Conservation (phyloP, 2,888 invertebrate species). For the Drosophila limbata region DNA sequence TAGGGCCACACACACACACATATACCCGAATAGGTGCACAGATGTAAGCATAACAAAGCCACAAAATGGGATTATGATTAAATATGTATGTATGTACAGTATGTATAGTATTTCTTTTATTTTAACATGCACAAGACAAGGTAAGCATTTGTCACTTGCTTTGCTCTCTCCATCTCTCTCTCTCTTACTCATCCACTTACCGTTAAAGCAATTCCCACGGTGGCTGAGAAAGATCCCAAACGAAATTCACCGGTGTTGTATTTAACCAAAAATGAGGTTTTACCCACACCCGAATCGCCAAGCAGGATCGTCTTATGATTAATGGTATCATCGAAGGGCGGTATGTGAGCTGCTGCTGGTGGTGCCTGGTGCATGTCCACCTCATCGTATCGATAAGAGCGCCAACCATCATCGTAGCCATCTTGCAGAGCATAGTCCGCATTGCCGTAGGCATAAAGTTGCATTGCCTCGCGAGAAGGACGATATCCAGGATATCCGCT, state of each 20-base stretch:
- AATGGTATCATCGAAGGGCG: constrained; percentile 86
- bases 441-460: constrained; percentile 85
- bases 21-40: constrained; percentile 29
- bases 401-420: constrained; percentile 84
- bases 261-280: constrained; percentile 96
- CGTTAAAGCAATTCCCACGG: constrained; percentile 97
- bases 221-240: constrained; percentile 95
- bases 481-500: constrained; percentile 93
- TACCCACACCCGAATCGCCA: constrained; percentile 97
- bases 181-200: constrained; percentile 87
- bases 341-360: constrained; percentile 57
- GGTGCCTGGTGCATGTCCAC: constrained; percentile 79
- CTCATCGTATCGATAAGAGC: constrained; percentile 85
- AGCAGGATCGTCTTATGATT: constrained; percentile 95
- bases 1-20: constrained; percentile 28
- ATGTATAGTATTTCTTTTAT: not conserved
- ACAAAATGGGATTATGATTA: constrained; percentile 53
- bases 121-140: constrained; percentile 20
- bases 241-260: constrained; percentile 97
- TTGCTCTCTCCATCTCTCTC: not conserved
- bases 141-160: not conserved
- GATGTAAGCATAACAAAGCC: constrained; percentile 44
- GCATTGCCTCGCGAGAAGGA: constrained; percentile 90
- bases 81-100: constrained; percentile 3
- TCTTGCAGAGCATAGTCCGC: constrained; percentile 75